Base-by-base conservation (phyloP, 2,888 invertebrate genomes). In the Perdita meconis region DNA sequence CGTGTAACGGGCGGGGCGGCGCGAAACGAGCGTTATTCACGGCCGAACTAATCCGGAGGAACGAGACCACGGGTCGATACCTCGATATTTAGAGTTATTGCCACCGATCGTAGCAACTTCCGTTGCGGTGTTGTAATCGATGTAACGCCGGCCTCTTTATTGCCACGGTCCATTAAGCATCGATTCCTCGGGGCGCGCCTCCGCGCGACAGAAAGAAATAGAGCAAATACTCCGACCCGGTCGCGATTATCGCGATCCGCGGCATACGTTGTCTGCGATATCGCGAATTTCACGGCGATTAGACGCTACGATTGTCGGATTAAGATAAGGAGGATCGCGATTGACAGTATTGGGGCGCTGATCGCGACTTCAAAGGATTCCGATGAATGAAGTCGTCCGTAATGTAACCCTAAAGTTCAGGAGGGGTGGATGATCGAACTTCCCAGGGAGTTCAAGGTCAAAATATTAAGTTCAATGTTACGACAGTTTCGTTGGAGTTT, bases 81-180 rank as follows among this genome's bases (percentile, higher is more conserved):
- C 86, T 84, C 86, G 89, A 90, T 90, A 90, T 89, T 90, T 87
- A 86, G 88, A 90, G 87, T 90, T 89, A 90, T 88, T 87, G 87
- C 85, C 76, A n/a, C n/a, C 75, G 78, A 79, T 84, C 86, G 84
- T 69, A 81, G 82, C 79, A 86, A 87, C 85, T 89, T 87, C 83
- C 82, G 75, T 76, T 71, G 34, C 74, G 70, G 75, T 55, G 78
- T 80, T 78, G 87, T 88, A 89, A 89, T 88, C 88, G 88, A 80
- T 86, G 83, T 86, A 87, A 86, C 88, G 74, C 75, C 86, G 56
- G 24, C 69, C 77, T 81, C 83, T 89, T 89, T 89, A 89, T 89
- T 86, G 86, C 85, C 75, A 50, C 81, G 80, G 78, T 81, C 86
- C 85, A 86, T 86, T 86, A 86, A 81, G 80, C 87, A 72, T 59